Evolutionary conservation across 2,888 invertebrate species (phyloP).

Genomic region (Hydrotaea cyrtoneurina): DNA sequence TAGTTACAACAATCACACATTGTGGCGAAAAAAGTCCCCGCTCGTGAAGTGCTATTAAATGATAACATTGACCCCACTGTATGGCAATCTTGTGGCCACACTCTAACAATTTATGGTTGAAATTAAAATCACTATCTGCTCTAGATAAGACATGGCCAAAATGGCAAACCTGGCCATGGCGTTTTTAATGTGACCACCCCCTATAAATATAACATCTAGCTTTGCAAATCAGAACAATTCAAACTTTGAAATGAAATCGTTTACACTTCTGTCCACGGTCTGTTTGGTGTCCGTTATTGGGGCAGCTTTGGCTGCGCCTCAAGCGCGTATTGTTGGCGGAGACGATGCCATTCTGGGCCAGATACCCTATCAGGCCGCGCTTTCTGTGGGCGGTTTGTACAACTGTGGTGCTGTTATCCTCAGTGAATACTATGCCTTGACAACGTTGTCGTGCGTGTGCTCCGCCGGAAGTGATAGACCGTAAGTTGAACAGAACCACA

Average conservation of each 20-base stretch:
- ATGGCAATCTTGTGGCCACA: background rate
- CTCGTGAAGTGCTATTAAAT: too few species aligned
- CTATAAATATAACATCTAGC: slow-evolving; percentile 14
- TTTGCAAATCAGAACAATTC: slow-evolving; percentile 22
- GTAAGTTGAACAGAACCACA: slow-evolving; percentile 74
- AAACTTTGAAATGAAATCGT: slow-evolving; percentile 29
- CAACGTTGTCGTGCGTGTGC: slow-evolving; percentile 77
- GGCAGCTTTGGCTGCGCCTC: slow-evolving; percentile 59
- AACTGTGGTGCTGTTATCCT: slow-evolving; percentile 77
- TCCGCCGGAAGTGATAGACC: slow-evolving; percentile 71
- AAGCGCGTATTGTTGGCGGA: slow-evolving; percentile 77
- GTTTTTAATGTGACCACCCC: too few species aligned
- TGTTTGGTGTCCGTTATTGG: background rate
- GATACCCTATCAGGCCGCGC: slow-evolving; percentile 78
- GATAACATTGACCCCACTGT: too few species aligned
- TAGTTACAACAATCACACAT: too few species aligned
- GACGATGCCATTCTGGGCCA: slow-evolving; percentile 76
- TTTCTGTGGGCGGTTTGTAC: slow-evolving; percentile 71
- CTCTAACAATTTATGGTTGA: slow-evolving; percentile 18
- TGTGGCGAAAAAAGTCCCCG: too few species aligned
- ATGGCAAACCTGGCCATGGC: background rate
- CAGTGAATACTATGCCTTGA: slow-evolving; percentile 75
- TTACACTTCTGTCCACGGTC: slow-evolving; percentile 38
- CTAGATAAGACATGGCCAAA: slow-evolving; percentile 43
- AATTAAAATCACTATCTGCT: background rate